phyloP scores from a whole-genome alignment of 2,113 vertebrate species.

The Orcinus orca region DNA sequence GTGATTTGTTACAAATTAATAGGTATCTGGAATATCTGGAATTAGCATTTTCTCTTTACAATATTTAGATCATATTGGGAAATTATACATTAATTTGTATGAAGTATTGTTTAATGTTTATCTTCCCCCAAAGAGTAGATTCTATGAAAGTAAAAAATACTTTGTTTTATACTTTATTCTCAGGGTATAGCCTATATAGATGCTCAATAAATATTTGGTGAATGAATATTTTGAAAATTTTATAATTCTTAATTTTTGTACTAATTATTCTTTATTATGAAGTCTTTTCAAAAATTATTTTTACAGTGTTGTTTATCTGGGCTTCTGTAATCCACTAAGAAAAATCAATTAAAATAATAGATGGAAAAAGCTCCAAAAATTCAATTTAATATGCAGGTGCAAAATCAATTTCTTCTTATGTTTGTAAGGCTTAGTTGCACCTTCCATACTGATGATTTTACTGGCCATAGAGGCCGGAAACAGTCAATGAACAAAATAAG shows the following conservation, averaged over 20 bases:
- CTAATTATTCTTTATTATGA: slow-evolving; percentile 16
- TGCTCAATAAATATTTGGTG: not conserved
- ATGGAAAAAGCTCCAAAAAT: not conserved
- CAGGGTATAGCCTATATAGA: not conserved
- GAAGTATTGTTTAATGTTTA: not conserved
- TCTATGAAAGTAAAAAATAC: not conserved
- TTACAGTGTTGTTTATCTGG: not conserved
- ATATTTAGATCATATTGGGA: not conserved
- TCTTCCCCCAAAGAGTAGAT: not conserved
- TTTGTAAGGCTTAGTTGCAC: not conserved
- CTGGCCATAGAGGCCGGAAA: not conserved
- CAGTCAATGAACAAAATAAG: not conserved
- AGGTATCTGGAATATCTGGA: not conserved
- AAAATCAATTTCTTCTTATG: not conserved
- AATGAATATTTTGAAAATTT: slow-evolving; percentile 10
- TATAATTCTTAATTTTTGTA: not conserved
- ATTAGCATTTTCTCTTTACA: not conserved
- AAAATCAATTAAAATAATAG: not conserved
- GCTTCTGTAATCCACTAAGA: not conserved
- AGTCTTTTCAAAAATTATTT: not conserved
- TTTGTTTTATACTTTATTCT: not conserved
- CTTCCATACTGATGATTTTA: not conserved
- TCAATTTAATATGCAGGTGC: not conserved
- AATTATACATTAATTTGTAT: not conserved
- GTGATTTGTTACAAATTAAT: not conserved